phyloP scores from a whole-genome alignment of 1,140 invertebrate species.

The Archegozetes longisetosus region DNA sequence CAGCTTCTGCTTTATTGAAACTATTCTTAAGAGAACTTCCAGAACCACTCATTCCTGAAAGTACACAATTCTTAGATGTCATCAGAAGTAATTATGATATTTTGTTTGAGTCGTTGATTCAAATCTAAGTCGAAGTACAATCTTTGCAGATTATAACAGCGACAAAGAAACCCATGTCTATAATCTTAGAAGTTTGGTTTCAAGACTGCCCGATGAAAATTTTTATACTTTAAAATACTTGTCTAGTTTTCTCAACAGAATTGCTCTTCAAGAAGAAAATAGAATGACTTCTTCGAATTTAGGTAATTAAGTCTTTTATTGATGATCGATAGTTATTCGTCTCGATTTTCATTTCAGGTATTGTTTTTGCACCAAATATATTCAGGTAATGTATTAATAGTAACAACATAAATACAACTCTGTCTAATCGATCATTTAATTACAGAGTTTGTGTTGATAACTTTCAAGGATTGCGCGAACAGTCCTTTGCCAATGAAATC shows the following conservation, averaged over 20 bases:
- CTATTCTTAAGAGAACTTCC: constrained; percentile 32
- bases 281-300: constrained; percentile 32
- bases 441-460: constrained; percentile 21
- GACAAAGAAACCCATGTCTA: constrained; percentile 15
- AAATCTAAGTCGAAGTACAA: background rate
- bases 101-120: background rate
- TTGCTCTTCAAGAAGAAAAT: constrained; percentile 28
- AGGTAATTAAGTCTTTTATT: background rate
- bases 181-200: constrained; percentile 19
- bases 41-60: constrained; percentile 29
- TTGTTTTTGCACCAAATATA: constrained; percentile 34
- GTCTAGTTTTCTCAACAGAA: constrained; percentile 27
- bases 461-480: constrained; percentile 29
- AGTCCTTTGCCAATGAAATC: constrained; percentile 31
- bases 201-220: constrained; percentile 27
- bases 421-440: constrained; percentile 3
- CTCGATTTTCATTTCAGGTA: constrained; percentile 21
- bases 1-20: constrained; percentile 30
- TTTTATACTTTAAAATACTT: constrained; percentile 31
- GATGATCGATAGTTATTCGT: background rate
- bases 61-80: constrained; percentile 26
- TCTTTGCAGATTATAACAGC: constrained; percentile 1
- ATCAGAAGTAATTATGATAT: constrained; percentile 23
- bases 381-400: too few relatives aligned
- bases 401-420: background rate